Base-by-base conservation (phyloP, 2,797 vertebrate species). In the Poecilia wingei region DNA sequence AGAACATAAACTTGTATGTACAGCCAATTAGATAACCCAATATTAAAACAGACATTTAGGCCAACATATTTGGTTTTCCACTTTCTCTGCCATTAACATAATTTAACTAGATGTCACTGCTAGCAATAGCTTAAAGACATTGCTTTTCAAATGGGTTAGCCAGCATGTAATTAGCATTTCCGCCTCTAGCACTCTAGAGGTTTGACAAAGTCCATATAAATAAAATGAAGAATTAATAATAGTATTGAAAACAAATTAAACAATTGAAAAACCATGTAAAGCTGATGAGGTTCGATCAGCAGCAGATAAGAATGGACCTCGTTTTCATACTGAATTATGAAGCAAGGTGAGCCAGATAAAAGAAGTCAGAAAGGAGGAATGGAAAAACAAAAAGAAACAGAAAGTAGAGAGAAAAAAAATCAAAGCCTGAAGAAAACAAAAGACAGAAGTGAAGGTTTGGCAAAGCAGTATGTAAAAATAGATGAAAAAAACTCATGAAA, bases 391-490 rank as follows among this genome's bases (percentile, higher is more conserved):
- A 81, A 25, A 57, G 31, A 80, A 76, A 3, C 13, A 73, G 55
- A 61, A 73, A 72, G 69, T 25, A 0, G 2, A 25, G 22, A 28
- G 25, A 13, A 1, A n/a, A 69, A 68, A 68, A 9, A 55, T 45
- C 9, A 77, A 79, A 75, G 45, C 18, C 77, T 49, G 43, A 33
- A 41, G 28, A 43, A 39, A 41, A 47, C 25, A 45, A 13, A 53
- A 69, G 68, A 61, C 9, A 77, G 0, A 64, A 53, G 61, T 59
- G 3, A 68, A 64, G 39, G 76, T 68, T 55, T 78, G 25, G 41
- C 28, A 74, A 13, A 16, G 49, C 14, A 59, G 2, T 1, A 36
- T 39, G 72, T 73, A 72, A 79, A 88, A 81, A 77, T 20, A 53
- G 13, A 77, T 10, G 51, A 20, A 77, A 43, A 41, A 55, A 20